Evolutionary conservation across 2,113 vertebrate genomes (phyloP).

Genomic region (Xenotilapia leptura): DNA sequence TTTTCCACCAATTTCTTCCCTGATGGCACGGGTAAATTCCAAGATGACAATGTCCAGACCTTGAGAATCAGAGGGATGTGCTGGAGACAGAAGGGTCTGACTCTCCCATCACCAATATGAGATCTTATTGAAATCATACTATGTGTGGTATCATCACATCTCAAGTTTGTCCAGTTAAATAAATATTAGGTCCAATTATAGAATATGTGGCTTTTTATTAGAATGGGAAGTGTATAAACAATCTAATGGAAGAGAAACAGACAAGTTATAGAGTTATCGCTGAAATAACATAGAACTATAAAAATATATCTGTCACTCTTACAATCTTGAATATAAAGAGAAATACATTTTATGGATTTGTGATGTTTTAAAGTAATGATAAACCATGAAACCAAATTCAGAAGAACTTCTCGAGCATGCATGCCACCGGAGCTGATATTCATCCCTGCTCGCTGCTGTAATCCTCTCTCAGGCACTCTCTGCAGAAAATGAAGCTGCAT

Average conservation of each 20-base stretch:
- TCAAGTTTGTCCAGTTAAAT: rapidly evolving
- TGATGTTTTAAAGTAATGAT: background rate
- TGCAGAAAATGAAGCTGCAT: conserved; percentile 80
- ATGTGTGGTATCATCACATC: background rate
- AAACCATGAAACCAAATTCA: background rate
- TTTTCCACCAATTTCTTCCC: background rate
- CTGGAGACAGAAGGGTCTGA: rapidly evolving
- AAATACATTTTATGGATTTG: background rate
- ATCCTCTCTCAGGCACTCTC: conserved; percentile 63
- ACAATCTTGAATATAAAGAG: background rate
- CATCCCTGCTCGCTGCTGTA: rapidly evolving
- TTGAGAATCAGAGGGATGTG: background rate
- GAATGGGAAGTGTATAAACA: background rate
- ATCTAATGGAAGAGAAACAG: background rate
- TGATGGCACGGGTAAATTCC: rapidly evolving
- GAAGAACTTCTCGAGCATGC: background rate
- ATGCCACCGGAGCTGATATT: background rate
- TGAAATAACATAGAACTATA: rapidly evolving
- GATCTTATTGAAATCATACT: background rate
- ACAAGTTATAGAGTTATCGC: rapidly evolving
- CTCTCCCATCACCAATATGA: background rate
- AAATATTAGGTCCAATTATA: background rate
- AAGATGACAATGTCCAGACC: background rate
- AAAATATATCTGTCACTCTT: background rate
- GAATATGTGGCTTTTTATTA: background rate